Base-by-base conservation (phyloP, 2,797 vertebrate species). In the Pipistrellus kuhlii region DNA sequence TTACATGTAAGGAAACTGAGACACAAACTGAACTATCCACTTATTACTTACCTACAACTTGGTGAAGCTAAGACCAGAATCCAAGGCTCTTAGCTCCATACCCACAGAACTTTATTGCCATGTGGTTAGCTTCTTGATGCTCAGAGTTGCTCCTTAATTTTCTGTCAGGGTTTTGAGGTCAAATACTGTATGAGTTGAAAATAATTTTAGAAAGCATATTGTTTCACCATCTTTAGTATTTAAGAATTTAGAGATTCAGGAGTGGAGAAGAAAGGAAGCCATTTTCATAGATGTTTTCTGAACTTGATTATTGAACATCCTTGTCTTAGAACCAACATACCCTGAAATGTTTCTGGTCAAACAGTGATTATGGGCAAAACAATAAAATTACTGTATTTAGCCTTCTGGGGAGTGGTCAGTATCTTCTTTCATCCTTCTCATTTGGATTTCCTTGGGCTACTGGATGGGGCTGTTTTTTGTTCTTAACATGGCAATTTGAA, bases 361-460 rank as follows among this genome's bases (percentile, higher is more conserved):
- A 96, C 35, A 68, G 85, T 94, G 93, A 96, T 96, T 96, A 85
- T 71, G 68, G 91, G 68, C 76, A 86, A 84, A 83, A 84, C 32
- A 85, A 84, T 94, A 93, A 86, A 94, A 93, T 95, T 66, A 96
- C 94, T 90, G 80, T 83, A 90, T 93, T 95, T 95, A 94, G 76
- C 95, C 91, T 95, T 93, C 76, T 77, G 76, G 51, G 85, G 13
- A 75, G 57, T 69, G 64, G 91, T 82, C 93, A 92, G 80, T 44
- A 51, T 96, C 71, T 91, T 86, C 94, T 88, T 88, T 95, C 75
- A 92, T 91, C 86, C 68, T 94, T 95, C 81, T 91, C 92, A 93
- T 93, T 90, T 97, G 77, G 66, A 93, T 91, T 93, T 95, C 77
- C 91, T 91, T 90, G 76, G 81, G 84, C 75, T 94, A 76, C 73